Conservation (phyloP, 2,888 invertebrate genomes). For the Troides oblongomaculatus region DNA sequence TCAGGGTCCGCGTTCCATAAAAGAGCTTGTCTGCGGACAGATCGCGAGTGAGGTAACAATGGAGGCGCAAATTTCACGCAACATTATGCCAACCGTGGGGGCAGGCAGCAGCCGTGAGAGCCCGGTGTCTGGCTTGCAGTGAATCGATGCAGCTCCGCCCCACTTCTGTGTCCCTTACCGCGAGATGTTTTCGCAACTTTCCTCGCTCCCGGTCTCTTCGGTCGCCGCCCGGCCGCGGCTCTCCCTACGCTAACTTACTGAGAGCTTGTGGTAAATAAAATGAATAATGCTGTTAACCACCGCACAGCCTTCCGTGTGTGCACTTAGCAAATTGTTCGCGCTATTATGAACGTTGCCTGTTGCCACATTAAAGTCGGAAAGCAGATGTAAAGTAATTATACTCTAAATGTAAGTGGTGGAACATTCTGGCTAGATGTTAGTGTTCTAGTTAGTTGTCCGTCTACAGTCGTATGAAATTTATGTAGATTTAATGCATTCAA, state of each 20-base stretch:
- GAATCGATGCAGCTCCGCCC: constrained; percentile 70
- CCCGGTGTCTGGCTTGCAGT: constrained; percentile 53
- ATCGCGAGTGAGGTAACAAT: constrained; percentile 64
- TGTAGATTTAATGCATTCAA: too few relatives aligned
- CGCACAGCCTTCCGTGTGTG: constrained; percentile 20
- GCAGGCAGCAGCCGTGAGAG: constrained; percentile 41
- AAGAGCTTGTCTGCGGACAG: constrained; percentile 48
- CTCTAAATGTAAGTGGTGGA: constrained; percentile 9
- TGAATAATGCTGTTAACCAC: constrained; percentile 28
- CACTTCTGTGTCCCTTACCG: constrained; percentile 41
- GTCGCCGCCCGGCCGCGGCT: constrained; percentile 31
- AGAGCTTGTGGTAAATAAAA: constrained; percentile 33
- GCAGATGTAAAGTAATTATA: constrained; percentile 20
- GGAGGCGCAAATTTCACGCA: constrained; percentile 72
- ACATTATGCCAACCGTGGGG: constrained; percentile 62
- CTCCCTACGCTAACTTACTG: constrained; percentile 32
- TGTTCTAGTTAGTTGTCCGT: too few relatives aligned
- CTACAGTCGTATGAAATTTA: too few relatives aligned
- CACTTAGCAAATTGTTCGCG: constrained; percentile 30
- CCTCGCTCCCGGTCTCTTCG: constrained; percentile 31
- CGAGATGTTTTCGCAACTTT: constrained; percentile 46
- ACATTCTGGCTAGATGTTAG: not conserved
- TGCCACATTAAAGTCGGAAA: constrained; percentile 16
- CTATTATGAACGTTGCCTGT: constrained; percentile 24
- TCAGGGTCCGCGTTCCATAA: constrained; percentile 52